Evolutionary conservation across 2,888 invertebrate species (phyloP).

Genomic region (Chaitophorus viminalis): DNA sequence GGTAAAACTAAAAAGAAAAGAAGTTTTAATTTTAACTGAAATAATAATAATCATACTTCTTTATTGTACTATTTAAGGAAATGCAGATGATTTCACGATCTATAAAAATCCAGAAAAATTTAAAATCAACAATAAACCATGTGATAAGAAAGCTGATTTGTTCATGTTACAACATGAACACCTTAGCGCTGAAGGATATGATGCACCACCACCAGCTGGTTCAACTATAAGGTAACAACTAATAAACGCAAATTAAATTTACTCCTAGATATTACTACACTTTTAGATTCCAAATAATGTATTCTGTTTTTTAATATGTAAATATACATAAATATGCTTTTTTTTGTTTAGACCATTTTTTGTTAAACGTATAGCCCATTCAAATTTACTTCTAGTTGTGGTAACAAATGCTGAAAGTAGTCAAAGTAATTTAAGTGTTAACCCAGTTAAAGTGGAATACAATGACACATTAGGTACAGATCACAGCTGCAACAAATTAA

Average conservation of each 20-base stretch:
- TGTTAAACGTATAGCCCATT: slow-evolving; percentile 78
- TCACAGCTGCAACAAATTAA: slow-evolving; percentile 76
- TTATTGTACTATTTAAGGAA: background rate
- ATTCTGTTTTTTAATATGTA: background rate
- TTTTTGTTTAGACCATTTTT: slow-evolving; percentile 72
- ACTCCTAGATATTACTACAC: background rate
- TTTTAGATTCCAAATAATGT: too few species aligned
- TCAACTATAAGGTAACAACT: slow-evolving; percentile 65
- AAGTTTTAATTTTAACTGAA: background rate
- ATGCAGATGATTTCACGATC: background rate
- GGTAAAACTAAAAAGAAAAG: too few species aligned
- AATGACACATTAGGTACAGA: slow-evolving; percentile 65
- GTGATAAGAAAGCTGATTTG: slow-evolving; percentile 64
- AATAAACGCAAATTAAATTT: background rate
- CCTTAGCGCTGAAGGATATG: slow-evolving; percentile 64
- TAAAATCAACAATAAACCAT: slow-evolving; percentile 43
- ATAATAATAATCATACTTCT: background rate
- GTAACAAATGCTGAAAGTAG: slow-evolving; percentile 72
- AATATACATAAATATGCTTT: background rate
- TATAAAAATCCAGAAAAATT: slow-evolving; percentile 44
- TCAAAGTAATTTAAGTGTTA: slow-evolving; percentile 69
- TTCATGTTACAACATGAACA: slow-evolving; percentile 64
- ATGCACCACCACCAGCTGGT: slow-evolving; percentile 67
- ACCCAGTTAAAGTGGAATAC: slow-evolving; percentile 70
- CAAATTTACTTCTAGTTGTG: slow-evolving; percentile 81